Base-by-base conservation (phyloP, 2,888 invertebrate genomes). In the Polyommatus icarus region DNA sequence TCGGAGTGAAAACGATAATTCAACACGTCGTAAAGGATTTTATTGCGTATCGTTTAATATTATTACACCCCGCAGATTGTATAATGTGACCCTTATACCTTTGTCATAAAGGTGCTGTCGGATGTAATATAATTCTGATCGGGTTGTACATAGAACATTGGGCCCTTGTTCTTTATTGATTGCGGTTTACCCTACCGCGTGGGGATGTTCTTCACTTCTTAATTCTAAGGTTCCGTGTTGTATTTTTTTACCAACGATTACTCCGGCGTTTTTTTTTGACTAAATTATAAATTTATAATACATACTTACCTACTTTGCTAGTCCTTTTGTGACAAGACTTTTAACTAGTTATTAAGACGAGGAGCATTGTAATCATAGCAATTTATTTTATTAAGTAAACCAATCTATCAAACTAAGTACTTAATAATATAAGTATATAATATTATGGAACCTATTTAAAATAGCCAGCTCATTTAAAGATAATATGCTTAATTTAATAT, bases 1-100 rank as follows among this genome's bases (percentile, higher is more conserved):
- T 93, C 92, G 90, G 89, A 91, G 89, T 87, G 90, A 89, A 86
- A 90, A 89, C 91, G 92, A 93, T 93, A 92, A 93, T 92, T 93
- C 92, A 92, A 93, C 93, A 94, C 92, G 88, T 94, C 92, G 93
- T 94, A 90, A 67, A 93, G 91, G 88, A 90, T 92, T 93, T 94
- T 93, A 93, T 92, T 91, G 88, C 88, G 7, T 1, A 59, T 54
- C 54, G 18, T 54, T 54, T 4, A 18, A 54, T 1, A 18, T 54
- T 54, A 18, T 54, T 54, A 18, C 18, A 4, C 54, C 12, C 18
- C 54, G 54, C 1, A 54, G 54, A 54, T 50, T 54, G 54, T 54
- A 46, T 54, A 54, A 54, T 54, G 18, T 54, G 3, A 18, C 18
- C 54, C 18, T 54, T 18, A 54, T 54, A 15, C 15, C 5, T 0